A percentile compares a stretch with the other conserved stretches of the same genome.
phyloP scores from a whole-genome alignment of 2,888 invertebrate species.

The Limenitis camilla region DNA sequence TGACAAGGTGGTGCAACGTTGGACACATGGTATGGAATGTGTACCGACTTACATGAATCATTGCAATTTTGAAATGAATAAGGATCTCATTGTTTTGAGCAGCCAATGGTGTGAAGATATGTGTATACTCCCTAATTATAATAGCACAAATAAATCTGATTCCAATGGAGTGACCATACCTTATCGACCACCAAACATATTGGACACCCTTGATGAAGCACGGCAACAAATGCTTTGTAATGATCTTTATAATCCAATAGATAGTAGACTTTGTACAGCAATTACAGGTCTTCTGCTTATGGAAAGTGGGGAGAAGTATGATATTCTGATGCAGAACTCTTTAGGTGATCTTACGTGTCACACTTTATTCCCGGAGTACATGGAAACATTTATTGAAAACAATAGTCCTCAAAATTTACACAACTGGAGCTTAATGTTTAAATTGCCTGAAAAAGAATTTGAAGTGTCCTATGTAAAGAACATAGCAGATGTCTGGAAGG shows the following conservation, averaged over 20 bases:
- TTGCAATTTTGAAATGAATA: conserved; percentile 46
- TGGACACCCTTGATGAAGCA: conserved; percentile 44
- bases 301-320: conserved; percentile 43
- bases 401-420: conserved; percentile 42
- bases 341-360: conserved; percentile 60
- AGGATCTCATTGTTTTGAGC: conserved; percentile 50
- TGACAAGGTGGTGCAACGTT: conserved; percentile 58
- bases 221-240: conserved; percentile 43
- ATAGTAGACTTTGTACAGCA: conserved; percentile 43
- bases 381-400: conserved; percentile 46
- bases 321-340: conserved; percentile 53
- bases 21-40: conserved; percentile 74
- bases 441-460: conserved; percentile 34
- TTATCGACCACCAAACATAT: conserved; percentile 52
- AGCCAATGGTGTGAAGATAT: conserved; percentile 66
- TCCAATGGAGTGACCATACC: conserved; percentile 45
- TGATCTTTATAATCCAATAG: conserved; percentile 47
- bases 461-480: conserved; percentile 45
- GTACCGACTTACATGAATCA: conserved; percentile 59
- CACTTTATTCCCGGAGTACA: conserved; percentile 44
- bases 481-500: conserved; percentile 43
- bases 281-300: conserved; percentile 46
- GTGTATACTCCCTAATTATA: conserved; percentile 51
- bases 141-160: conserved; percentile 34
- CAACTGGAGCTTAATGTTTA: conserved; percentile 48